phyloP scores from a whole-genome alignment of 1,140 invertebrate genomes.

The Probaryconus sp. region DNA sequence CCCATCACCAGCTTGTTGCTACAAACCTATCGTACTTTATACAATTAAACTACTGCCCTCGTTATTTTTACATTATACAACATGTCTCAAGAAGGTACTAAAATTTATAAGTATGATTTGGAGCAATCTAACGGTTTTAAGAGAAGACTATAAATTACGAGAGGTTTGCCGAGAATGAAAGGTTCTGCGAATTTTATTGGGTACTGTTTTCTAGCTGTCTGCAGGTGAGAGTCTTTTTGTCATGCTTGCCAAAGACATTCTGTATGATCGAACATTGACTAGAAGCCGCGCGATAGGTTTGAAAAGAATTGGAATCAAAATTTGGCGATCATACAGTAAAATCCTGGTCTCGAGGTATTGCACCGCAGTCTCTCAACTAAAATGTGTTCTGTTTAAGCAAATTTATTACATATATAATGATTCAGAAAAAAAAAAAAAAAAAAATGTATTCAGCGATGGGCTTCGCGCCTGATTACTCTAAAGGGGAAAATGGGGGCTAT shows the following conservation, averaged over 20 bases:
- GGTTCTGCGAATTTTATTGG: no score
- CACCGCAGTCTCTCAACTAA: constrained; percentile 1
- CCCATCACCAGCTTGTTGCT: constrained; percentile 7
- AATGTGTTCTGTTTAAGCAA: no score
- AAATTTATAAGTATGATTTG: no score
- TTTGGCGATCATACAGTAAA: no score
- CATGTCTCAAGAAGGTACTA: no score
- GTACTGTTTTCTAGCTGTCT: no score
- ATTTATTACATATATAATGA: no score
- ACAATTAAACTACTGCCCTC: background rate
- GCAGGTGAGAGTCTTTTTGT: no score
- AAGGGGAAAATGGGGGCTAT: constrained; percentile 12
- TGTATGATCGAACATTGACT: constrained; percentile 34
- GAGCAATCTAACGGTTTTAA: no score
- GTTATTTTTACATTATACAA: no score
- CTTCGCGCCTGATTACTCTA: constrained; percentile 8
- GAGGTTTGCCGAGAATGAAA: constrained; percentile 1
- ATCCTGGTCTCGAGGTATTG: constrained; percentile 18
- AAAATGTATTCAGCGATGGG: constrained; percentile 16
- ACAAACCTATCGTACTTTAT: constrained; percentile 14
- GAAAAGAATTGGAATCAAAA: no score
- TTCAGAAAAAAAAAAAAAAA: background rate
- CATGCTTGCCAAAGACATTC: background rate
- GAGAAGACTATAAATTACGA: background rate
- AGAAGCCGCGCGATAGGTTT: constrained; percentile 31